Evolutionary conservation across 2,113 vertebrate species (phyloP).

Genomic region (Sitta europaea): DNA sequence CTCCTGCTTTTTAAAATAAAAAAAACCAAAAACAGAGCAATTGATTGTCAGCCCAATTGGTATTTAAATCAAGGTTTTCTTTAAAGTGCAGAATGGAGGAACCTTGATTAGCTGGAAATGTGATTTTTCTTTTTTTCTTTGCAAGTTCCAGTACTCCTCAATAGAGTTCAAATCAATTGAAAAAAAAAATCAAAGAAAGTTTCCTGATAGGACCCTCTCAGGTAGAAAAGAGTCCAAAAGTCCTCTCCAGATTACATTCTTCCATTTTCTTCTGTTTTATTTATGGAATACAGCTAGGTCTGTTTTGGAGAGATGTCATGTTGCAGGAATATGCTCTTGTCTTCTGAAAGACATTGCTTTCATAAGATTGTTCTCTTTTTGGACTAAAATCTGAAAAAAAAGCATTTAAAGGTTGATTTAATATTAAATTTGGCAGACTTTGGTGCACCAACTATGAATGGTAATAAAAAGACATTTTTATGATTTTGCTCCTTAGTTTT

Average conservation of each 20-base stretch:
- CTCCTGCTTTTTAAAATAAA: neutral
- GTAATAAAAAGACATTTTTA: neutral
- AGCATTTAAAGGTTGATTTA: neutral
- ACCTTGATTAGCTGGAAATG: neutral
- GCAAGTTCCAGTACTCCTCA: neutral
- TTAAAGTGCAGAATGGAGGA: neutral
- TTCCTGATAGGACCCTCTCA: neutral
- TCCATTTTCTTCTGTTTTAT: neutral
- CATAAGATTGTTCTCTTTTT: neutral
- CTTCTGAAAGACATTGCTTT: neutral
- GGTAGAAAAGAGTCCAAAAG: neutral
- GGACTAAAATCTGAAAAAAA: neutral
- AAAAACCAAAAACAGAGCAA: neutral
- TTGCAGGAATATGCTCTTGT: neutral
- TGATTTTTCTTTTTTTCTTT: too few relatives aligned
- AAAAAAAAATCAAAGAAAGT: neutral
- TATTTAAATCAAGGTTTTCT: neutral
- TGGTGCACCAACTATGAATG: neutral
- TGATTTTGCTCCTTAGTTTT: neutral
- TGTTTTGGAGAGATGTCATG: neutral
- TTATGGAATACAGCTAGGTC: neutral
- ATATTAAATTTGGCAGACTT: neutral
- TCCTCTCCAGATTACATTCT: neutral
- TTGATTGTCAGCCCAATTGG: neutral
- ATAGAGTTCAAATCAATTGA: neutral